Evolutionary conservation across 1,140 invertebrate genomes (phyloP).

Genomic region (Lasioglossum baleicum): DNA sequence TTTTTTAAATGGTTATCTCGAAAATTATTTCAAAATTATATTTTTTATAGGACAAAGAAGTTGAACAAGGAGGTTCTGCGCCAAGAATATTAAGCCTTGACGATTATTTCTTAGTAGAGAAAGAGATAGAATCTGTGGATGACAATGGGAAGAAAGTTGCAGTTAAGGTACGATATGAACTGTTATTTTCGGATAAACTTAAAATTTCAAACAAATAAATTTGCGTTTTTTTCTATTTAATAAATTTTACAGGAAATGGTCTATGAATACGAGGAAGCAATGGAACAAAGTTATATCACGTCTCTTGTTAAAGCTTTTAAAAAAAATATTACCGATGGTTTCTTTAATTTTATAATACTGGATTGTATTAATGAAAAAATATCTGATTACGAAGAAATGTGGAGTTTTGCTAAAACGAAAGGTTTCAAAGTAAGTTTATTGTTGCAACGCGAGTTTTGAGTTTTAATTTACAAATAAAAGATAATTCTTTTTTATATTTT

Average conservation of each 20-base stretch:
- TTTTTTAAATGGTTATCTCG: too few relatives aligned
- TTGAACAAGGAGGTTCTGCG: slow-evolving; percentile 88
- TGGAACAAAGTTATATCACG: slow-evolving; percentile 90
- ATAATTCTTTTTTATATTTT: slow-evolving; percentile 4
- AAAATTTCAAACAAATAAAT: too few relatives aligned
- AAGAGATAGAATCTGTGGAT: slow-evolving; percentile 89
- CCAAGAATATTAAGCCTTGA: slow-evolving; percentile 95
- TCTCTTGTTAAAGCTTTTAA: slow-evolving; percentile 95
- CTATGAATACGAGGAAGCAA: slow-evolving; percentile 93
- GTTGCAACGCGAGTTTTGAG: too few relatives aligned
- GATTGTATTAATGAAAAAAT: slow-evolving; percentile 93
- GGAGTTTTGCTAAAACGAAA: slow-evolving; percentile 91
- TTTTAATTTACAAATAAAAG: too few relatives aligned
- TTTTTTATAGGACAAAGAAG: slow-evolving; percentile 85
- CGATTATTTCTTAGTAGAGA: slow-evolving; percentile 97
- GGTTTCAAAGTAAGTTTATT: slow-evolving; percentile 90
- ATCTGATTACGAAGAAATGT: slow-evolving; percentile 91
- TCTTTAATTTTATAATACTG: slow-evolving; percentile 95
- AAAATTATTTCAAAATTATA: too few relatives aligned
- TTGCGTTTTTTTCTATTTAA: too few relatives aligned
- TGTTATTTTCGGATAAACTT: too few relatives aligned
- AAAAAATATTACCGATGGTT: slow-evolving; percentile 94
- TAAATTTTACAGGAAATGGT: slow-evolving; percentile 86
- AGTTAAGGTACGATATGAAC: slow-evolving; percentile 82
- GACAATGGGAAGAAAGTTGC: slow-evolving; percentile 88